Conservation (phyloP, 2,113 vertebrate genomes). For the Oreochromis aureus region DNA sequence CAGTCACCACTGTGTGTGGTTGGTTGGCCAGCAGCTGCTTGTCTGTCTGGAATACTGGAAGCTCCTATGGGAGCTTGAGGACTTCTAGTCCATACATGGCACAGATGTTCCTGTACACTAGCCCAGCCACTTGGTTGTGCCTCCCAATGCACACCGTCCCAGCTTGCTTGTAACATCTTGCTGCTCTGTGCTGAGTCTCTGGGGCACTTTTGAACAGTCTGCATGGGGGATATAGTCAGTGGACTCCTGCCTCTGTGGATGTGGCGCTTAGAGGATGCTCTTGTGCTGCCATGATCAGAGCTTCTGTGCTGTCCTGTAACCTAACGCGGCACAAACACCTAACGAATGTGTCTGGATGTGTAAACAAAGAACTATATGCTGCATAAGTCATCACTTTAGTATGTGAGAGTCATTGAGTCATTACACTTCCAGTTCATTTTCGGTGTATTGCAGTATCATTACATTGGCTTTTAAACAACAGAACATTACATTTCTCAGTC, state of each 20-base stretch:
- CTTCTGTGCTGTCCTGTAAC: background rate
- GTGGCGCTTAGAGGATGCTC: background rate
- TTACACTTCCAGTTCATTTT: background rate
- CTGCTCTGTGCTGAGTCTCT: background rate
- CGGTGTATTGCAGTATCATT: background rate
- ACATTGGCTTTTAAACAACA: fast-evolving
- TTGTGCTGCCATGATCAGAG: background rate
- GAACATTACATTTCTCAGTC: background rate
- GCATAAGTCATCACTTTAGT: background rate
- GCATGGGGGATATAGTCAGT: background rate
- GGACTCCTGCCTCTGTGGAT: background rate
- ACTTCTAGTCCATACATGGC: background rate
- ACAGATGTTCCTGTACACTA: background rate
- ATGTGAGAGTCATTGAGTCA: background rate
- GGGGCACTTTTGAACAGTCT: background rate
- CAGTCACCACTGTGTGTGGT: background rate
- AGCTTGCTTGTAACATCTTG: background rate
- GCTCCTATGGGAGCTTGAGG: background rate
- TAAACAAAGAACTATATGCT: background rate
- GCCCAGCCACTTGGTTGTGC: background rate
- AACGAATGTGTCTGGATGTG: background rate
- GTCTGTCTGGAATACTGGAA: background rate
- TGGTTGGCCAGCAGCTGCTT: background rate
- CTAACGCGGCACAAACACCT: background rate
- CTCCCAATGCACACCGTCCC: background rate